phyloP scores from a whole-genome alignment of 2,797 vertebrate genomes.

The Adelosebastes latens region DNA sequence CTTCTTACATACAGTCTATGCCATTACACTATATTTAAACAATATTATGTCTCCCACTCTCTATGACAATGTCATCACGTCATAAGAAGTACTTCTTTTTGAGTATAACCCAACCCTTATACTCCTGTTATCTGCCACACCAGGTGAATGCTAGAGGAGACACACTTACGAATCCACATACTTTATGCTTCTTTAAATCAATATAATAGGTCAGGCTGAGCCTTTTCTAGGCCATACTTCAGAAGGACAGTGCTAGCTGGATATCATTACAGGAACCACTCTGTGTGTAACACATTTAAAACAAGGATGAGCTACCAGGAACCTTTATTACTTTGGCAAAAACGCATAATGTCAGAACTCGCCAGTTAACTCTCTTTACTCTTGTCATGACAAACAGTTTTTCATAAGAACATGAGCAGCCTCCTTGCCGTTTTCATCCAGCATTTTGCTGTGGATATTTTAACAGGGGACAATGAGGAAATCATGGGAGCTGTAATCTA shows the following conservation, averaged over 20 bases:
- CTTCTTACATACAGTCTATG: too few relatives aligned
- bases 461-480: constrained; percentile 42
- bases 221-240: not conserved
- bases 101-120: too few relatives aligned
- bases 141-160: not conserved
- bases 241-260: not conserved
- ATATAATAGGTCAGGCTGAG: not conserved
- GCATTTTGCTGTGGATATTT: constrained; percentile 49
- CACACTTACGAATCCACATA: not conserved
- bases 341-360: constrained; percentile 6
- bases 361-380: not conserved
- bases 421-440: constrained; percentile 20
- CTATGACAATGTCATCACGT: not conserved
- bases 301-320: not conserved
- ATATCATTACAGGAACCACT: not conserved
- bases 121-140: too few relatives aligned
- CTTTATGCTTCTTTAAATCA: not conserved
- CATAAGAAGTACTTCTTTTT: too few relatives aligned
- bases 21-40: not conserved
- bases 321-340: constrained; percentile 10
- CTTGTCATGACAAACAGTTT: constrained; percentile 34
- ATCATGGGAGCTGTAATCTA: constrained; percentile 64
- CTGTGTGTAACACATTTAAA: constrained; percentile 3
- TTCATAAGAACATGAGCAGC: constrained; percentile 24
- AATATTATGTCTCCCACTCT: not conserved